Conservation (phyloP, 1,140 invertebrate genomes). For the Orchestia grillus region DNA sequence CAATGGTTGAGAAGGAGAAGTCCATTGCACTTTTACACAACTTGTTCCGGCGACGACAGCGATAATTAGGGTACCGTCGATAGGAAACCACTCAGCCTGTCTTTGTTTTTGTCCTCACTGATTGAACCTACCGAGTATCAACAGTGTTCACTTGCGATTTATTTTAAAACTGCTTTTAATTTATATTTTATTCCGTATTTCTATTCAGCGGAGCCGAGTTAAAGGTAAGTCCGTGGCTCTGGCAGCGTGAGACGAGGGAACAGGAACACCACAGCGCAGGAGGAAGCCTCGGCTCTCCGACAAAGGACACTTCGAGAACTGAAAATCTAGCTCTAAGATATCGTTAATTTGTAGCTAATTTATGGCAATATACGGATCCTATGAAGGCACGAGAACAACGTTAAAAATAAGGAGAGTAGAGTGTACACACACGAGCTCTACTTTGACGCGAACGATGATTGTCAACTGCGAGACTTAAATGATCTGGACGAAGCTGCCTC, state of each 20-base stretch:
- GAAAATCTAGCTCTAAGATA: neutral
- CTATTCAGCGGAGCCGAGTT: too few species aligned
- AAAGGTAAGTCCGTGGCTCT: neutral
- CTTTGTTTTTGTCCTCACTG: neutral
- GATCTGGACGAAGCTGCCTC: neutral
- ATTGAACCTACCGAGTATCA: neutral
- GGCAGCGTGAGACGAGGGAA: neutral
- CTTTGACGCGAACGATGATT: neutral
- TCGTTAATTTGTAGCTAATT: neutral
- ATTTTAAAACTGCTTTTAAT: neutral
- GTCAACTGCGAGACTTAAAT: neutral
- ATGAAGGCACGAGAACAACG: neutral
- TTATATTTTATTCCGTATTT: neutral
- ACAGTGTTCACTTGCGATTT: neutral
- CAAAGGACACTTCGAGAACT: neutral
- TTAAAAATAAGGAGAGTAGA: neutral
- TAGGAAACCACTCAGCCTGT: too few species aligned
- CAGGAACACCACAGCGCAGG: too few species aligned
- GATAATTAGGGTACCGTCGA: neutral
- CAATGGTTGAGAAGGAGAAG: neutral
- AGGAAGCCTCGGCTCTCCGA: neutral
- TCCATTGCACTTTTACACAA: neutral
- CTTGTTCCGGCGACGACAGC: neutral
- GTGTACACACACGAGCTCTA: neutral
- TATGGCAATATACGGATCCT: neutral